Evolutionary conservation across 2,113 vertebrate species (phyloP).

Genomic region (Passer domesticus): DNA sequence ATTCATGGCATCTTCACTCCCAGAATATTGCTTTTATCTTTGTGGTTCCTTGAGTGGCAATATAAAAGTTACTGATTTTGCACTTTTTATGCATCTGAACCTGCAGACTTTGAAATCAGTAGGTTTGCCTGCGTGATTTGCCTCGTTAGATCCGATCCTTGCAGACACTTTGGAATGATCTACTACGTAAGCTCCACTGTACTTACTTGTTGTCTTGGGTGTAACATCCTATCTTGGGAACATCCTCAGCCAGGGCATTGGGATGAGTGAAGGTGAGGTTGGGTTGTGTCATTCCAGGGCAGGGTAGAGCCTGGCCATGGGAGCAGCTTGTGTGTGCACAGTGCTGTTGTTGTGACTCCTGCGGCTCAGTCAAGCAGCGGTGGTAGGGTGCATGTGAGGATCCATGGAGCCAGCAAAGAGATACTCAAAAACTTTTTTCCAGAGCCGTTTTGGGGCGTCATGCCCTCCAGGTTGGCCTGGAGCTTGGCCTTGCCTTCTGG

Average conservation of each 20-base stretch:
- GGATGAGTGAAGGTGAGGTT: not conserved
- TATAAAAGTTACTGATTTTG: conserved; percentile 66
- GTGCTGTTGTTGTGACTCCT: not conserved
- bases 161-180: not conserved
- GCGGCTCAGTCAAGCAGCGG: fast-evolving
- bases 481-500: not conserved
- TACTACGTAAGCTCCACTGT: not conserved
- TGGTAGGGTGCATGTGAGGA: not conserved
- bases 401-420: not conserved
- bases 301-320: not conserved
- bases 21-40: conserved; percentile 67
- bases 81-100: conserved; percentile 59
- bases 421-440: not conserved
- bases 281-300: not conserved
- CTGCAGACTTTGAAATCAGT: conserved; percentile 52
- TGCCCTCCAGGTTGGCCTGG: not conserved
- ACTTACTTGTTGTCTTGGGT: not conserved
- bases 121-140: conserved; percentile 41
- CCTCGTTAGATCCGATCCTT: not conserved
- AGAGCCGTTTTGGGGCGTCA: not conserved
- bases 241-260: not conserved
- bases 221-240: not conserved
- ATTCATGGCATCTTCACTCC: conserved; percentile 56
- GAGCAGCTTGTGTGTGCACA: not conserved
- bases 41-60: conserved; percentile 61